Percentiles rank a stretch among this genome's conserved stretches.
Evolutionary conservation across 2,113 vertebrate genomes (phyloP).

Genomic region (Vulpes ferrilata): DNA sequence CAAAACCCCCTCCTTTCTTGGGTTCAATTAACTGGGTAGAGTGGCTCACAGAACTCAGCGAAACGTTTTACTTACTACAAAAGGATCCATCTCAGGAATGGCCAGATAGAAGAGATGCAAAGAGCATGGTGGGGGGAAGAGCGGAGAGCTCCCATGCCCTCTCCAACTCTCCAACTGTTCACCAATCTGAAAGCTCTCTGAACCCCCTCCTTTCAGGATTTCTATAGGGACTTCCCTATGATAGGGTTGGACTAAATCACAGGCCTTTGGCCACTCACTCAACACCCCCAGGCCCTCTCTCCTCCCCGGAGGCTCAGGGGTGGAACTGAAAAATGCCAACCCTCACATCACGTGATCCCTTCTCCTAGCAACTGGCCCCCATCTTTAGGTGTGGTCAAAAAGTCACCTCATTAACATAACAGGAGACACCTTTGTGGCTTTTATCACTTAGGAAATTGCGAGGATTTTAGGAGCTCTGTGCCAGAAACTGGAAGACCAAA

Average conservation of each 20-base stretch:
- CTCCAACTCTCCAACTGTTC: neutral
- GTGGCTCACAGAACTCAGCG: neutral
- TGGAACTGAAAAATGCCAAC: neutral
- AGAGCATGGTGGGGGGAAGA: no score
- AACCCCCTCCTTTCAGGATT: neutral
- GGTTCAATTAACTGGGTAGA: neutral
- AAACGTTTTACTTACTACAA: neutral
- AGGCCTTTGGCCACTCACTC: neutral
- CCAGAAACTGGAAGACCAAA: neutral
- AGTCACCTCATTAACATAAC: neutral
- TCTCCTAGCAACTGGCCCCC: neutral
- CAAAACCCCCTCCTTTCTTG: neutral
- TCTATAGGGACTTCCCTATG: neutral
- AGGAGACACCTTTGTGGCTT: neutral
- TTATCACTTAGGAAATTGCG: neutral
- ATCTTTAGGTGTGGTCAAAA: neutral
- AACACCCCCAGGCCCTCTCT: neutral
- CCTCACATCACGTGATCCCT: neutral
- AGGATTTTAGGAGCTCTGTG: neutral
- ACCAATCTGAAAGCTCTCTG: neutral
- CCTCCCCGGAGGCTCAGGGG: neutral
- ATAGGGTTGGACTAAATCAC: neutral
- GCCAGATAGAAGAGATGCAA: neutral
- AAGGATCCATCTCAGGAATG: neutral
- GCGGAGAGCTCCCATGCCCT: fast-evolving